Conservation (phyloP, 2,113 vertebrate species). For the Caloenas nicobarica region DNA sequence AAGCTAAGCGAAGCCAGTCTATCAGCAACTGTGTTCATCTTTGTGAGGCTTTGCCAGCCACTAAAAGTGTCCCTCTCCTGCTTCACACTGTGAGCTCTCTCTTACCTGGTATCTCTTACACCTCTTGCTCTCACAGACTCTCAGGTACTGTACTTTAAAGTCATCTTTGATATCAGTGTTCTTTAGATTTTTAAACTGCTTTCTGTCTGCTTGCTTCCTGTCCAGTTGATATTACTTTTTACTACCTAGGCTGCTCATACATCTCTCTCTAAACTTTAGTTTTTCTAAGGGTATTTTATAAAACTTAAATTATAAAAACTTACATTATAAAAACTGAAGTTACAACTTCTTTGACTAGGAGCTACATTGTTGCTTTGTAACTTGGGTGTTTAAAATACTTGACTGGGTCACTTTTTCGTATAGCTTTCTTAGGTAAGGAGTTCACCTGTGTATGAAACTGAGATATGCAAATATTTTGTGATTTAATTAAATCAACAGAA, state of each 20-base stretch:
- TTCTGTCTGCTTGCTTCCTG: background rate
- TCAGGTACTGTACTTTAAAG: constrained; percentile 90
- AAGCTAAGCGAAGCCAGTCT: constrained; percentile 99
- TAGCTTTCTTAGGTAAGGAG: background rate
- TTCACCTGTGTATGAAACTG: fast-evolving
- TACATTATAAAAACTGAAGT: background rate
- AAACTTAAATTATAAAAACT: background rate
- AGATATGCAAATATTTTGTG: background rate
- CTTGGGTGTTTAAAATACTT: background rate
- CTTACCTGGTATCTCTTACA: constrained; percentile 98
- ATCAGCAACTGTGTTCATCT: constrained; percentile 99
- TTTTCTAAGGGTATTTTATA: background rate
- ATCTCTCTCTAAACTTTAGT: background rate
- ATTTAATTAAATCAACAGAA: constrained; percentile 75
- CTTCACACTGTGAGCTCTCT: constrained; percentile 98
- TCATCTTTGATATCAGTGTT: constrained; percentile 31
- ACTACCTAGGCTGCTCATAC: fast-evolving
- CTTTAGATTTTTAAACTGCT: constrained; percentile 11
- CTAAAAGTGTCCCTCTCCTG: constrained; percentile 98
- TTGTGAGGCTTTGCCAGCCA: constrained; percentile 93
- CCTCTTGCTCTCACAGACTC: constrained; percentile 96
- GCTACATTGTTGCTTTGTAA: background rate
- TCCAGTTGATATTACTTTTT: background rate
- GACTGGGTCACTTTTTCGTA: background rate
- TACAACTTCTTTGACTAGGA: background rate